Evolutionary conservation across 2,113 vertebrate genomes (phyloP), one percentile per base, ranked within the genome.

Genomic region (Camarhynchus parvulus): DNA sequence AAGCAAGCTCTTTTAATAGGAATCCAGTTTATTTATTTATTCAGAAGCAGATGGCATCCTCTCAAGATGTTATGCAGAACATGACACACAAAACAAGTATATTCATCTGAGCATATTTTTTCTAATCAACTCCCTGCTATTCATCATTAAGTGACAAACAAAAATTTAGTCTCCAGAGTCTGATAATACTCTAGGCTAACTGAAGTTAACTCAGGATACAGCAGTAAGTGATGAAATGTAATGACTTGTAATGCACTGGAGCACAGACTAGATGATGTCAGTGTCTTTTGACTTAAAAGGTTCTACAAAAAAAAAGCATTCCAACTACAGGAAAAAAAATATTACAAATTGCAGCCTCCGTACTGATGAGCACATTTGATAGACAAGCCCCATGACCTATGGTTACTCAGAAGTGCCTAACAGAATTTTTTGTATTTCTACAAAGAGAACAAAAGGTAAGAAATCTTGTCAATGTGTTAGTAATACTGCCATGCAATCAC

Each of bases 61-160:
- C 89, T 94, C 96, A 94, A 96, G 95, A 97, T 17, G 76, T 94
- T 94, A 92, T 75, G 91, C 91, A 87, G 95, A 94, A 94, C 89
- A 97, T 95, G 92, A 97, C 92, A 96, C 73, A 94, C 52, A 87
- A 92, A 89, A 72, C 89, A 94, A 95, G 94, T 89, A 94, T 93
- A 93, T 96, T 96, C 94, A 95, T 95, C 89, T 28, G 64, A 96
- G 80, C 94, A 89, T 96, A 95, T 96, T 96, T 97, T 96, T 97
- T 94, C 89, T 93, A 89, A 97, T 97, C 92, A 96, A 92, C 89
- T 96, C 92, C 91, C 95, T 81, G 89, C 92, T 96, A 96, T 94
- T 97, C 92, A 94, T 92, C 92, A 94, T 86, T 93, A 94, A 94
- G 92, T 92, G 96, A 92, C 96, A 93, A 97, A 93, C 90, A 95